Conservation (phyloP, 2,888 invertebrate genomes). For the Drosophila merina region DNA sequence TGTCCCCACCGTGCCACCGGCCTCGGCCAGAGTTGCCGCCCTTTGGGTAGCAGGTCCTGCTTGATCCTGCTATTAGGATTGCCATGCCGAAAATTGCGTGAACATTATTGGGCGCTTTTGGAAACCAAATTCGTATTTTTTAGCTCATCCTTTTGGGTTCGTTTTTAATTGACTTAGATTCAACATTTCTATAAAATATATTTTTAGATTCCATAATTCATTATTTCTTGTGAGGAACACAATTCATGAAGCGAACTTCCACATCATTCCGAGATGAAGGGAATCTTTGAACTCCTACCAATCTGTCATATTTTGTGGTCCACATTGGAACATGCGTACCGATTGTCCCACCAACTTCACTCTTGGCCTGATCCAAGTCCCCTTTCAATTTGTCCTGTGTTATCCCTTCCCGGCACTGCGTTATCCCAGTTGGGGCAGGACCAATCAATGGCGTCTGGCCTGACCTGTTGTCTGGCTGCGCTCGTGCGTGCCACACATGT, state of each 20-base stretch:
- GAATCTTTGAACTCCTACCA: neutral
- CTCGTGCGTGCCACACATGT: conserved; percentile 69
- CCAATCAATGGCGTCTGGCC: conserved; percentile 60
- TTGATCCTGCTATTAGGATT: conserved; percentile 17
- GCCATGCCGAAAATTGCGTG: conserved; percentile 13
- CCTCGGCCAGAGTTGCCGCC: conserved; percentile 51
- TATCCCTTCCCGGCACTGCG: conserved; percentile 20
- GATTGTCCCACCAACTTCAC: conserved; percentile 6
- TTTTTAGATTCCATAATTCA: no score
- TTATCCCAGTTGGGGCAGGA: conserved; percentile 49
- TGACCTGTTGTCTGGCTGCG: conserved; percentile 31
- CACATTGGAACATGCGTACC: conserved; percentile 5
- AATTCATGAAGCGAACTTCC: no score
- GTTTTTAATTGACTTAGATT: neutral
- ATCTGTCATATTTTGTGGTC: conserved; percentile 8
- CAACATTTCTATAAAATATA: no score
- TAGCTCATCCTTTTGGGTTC: neutral
- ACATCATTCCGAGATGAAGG: no score
- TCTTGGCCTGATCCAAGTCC: conserved; percentile 3
- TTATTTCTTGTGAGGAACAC: no score
- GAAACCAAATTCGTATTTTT: neutral
- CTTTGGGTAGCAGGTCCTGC: neutral
- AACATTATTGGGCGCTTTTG: conserved; percentile 11
- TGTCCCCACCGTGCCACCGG: conserved; percentile 1
- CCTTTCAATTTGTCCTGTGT: neutral